Conservation (phyloP, 1,140 invertebrate species). For the Lineus longissimus region DNA sequence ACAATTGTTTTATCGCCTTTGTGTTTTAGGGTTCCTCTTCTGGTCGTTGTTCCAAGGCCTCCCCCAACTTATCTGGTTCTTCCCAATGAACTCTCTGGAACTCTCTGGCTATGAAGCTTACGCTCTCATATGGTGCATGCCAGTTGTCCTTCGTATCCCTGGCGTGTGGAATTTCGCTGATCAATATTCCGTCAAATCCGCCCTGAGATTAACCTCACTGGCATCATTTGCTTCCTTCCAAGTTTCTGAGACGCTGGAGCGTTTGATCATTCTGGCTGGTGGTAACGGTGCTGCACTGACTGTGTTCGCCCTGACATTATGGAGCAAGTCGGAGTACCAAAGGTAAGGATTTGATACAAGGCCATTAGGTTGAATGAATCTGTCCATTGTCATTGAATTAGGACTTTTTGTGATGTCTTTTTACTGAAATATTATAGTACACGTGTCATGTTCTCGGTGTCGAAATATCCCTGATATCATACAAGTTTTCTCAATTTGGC, state of each 20-base stretch:
- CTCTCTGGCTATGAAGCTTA: conserved; percentile 54
- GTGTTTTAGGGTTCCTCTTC: conserved; percentile 48
- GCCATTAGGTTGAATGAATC: background rate
- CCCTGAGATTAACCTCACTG: conserved; percentile 36
- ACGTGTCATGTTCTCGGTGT: no score
- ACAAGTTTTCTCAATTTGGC: no score
- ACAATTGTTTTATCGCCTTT: conserved; percentile 15
- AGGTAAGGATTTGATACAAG: conserved; percentile 13
- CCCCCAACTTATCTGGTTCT: conserved; percentile 55
- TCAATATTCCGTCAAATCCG: conserved; percentile 28
- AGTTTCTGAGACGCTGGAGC: conserved; percentile 36
- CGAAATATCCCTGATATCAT: no score
- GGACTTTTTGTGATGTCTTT: no score
- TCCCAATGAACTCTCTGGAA: conserved; percentile 52
- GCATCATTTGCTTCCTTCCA: conserved; percentile 46
- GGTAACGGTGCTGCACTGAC: conserved; percentile 42
- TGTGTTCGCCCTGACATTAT: conserved; percentile 40
- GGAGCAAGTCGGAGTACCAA: conserved; percentile 35
- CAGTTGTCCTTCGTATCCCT: conserved; percentile 36
- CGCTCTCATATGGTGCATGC: conserved; percentile 41
- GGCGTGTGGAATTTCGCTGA: conserved; percentile 30
- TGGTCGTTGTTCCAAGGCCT: conserved; percentile 53
- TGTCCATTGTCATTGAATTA: no score
- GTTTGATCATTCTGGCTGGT: conserved; percentile 39
- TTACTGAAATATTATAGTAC: no score